phyloP scores from a whole-genome alignment of 30 jellyfish, hydroid and myxozoan genomes.

The Cassiopea xamachana region DNA sequence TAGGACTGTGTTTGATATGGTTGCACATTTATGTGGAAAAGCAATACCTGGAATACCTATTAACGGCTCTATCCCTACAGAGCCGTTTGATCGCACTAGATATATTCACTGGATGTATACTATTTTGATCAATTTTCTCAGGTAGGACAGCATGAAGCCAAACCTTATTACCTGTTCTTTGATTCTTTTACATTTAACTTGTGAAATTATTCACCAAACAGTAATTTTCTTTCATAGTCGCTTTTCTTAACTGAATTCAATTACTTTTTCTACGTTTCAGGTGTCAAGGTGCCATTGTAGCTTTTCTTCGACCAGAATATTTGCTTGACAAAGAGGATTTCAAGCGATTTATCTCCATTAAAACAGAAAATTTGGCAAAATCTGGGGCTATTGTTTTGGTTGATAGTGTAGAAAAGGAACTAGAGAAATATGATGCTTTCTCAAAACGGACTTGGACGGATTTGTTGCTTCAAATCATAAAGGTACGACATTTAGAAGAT shows the following conservation, averaged over 20 bases:
- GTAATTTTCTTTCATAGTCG: no score
- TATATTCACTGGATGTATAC: slow-evolving; percentile 82
- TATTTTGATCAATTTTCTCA: slow-evolving; percentile 72
- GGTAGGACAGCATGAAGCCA: slow-evolving; percentile 41
- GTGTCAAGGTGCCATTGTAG: slow-evolving; percentile 95
- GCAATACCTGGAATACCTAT: slow-evolving; percentile 90
- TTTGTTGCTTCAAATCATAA: slow-evolving; percentile 80
- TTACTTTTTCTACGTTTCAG: slow-evolving; percentile 30
- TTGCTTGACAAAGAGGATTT: slow-evolving; percentile 80
- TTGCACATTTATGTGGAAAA: slow-evolving; percentile 85
- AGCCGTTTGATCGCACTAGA: slow-evolving; percentile 70
- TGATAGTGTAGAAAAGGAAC: slow-evolving; percentile 47
- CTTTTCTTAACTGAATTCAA: no score
- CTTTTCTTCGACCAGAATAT: slow-evolving; percentile 77
- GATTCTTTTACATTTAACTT: no score
- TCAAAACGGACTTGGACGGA: slow-evolving; percentile 89
- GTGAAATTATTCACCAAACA: no score
- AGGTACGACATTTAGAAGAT: slow-evolving; percentile 62
- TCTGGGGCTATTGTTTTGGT: slow-evolving; percentile 9
- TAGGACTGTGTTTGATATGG: slow-evolving; percentile 81
- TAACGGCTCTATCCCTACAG: slow-evolving; percentile 80
- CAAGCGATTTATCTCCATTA: slow-evolving; percentile 25
- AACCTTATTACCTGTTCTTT: no score
- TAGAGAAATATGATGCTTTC: slow-evolving; percentile 61
- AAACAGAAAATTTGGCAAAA: slow-evolving; percentile 24